A percentile compares a stretch with the other conserved stretches of the same genome.
Evolutionary conservation across 2,797 vertebrate genomes (phyloP).

Genomic region (Myotis vivesi): DNA sequence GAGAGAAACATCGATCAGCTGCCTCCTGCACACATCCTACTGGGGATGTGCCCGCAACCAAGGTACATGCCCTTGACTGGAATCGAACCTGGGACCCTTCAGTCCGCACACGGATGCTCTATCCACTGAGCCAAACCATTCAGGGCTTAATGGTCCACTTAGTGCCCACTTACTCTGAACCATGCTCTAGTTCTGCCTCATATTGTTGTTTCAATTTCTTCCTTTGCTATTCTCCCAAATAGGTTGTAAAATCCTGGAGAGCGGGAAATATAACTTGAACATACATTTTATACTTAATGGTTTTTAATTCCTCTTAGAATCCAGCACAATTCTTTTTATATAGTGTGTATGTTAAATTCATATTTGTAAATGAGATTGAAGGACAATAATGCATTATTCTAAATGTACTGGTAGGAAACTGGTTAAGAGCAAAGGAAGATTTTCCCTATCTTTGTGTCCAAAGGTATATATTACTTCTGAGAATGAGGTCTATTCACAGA

Average conservation of each 20-base stretch:
- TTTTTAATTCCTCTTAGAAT: background rate
- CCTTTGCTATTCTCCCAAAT: background rate
- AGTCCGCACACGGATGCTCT: fast-evolving
- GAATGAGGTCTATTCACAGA: background rate
- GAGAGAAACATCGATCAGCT: too few relatives aligned
- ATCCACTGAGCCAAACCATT: too few relatives aligned
- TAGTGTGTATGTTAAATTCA: background rate
- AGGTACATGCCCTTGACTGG: too few relatives aligned
- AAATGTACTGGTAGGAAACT: background rate
- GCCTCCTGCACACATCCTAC: too few relatives aligned
- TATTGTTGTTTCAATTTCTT: background rate
- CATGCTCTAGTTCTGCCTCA: background rate
- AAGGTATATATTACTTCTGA: background rate
- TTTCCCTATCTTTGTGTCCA: background rate
- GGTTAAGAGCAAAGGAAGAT: background rate
- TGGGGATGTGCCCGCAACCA: too few relatives aligned
- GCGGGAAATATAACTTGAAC: background rate
- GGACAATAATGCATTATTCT: background rate
- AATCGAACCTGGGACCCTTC: too few relatives aligned
- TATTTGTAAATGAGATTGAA: slow-evolving; percentile 23
- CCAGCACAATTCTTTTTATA: background rate
- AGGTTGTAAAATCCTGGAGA: background rate
- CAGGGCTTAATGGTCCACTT: background rate
- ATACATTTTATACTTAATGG: background rate
- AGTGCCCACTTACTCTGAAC: background rate